A percentile compares a stretch with the other conserved stretches of the same genome.
These are phyloP conservation scores for Zalophus californianus DNA, from an alignment of 2,797 vertebrate genomes.

Conservation along the genomic window DNA sequence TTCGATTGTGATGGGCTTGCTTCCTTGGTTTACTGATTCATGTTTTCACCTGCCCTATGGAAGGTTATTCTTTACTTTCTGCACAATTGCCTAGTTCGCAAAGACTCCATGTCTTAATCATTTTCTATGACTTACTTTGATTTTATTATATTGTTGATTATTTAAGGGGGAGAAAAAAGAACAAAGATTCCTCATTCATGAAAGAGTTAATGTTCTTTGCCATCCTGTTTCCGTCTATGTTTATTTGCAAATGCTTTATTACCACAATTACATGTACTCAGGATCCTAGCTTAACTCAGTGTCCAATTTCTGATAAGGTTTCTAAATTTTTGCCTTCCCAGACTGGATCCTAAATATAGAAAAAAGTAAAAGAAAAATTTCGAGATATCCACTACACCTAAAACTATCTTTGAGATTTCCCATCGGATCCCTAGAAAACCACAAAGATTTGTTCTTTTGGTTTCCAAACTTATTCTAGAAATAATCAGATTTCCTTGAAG, in stretches of 20 bases:
- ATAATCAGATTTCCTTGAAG: slow-evolving; percentile 17
- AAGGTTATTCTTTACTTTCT: neutral
- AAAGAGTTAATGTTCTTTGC: neutral
- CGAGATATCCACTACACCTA: neutral
- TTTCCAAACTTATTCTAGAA: neutral
- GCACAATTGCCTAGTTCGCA: neutral
- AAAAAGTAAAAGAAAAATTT: neutral
- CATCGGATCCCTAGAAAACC: neutral
- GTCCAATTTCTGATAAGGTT: neutral
- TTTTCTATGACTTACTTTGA: neutral
- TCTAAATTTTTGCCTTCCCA: neutral
- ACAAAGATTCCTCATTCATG: neutral
- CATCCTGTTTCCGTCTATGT: neutral
- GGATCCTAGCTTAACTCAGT: neutral
- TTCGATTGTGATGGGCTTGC: neutral
- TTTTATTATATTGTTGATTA: slow-evolving; percentile 8
- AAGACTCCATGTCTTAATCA: neutral
- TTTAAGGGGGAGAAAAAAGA: neutral
- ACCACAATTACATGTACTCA: neutral
- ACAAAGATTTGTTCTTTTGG: neutral
- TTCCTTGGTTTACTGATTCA: neutral
- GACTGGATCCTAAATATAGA: neutral
- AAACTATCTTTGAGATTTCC: neutral
- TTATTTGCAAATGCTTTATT: neutral
- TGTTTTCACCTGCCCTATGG: neutral